phyloP scores from a whole-genome alignment of 2,113 vertebrate species.

The Hoplias malabaricus region DNA sequence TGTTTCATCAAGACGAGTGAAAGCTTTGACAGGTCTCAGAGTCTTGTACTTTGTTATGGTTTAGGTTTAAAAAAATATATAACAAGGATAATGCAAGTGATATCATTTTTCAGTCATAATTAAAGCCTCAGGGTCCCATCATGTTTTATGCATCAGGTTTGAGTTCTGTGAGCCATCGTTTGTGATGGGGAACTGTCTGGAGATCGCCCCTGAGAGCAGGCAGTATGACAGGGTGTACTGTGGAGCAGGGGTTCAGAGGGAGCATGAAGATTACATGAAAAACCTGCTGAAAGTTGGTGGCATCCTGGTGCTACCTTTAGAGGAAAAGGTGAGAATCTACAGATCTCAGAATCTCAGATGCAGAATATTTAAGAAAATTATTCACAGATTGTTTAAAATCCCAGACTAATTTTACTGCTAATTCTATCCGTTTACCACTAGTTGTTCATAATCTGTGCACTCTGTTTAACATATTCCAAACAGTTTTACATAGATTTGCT shows the following conservation, averaged over 20 bases:
- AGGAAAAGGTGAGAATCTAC: constrained; percentile 79
- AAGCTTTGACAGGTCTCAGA: constrained; percentile 83
- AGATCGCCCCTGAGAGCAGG: constrained; percentile 80
- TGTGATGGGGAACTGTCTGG: constrained; percentile 84
- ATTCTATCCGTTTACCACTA: no score
- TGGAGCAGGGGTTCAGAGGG: constrained; percentile 84
- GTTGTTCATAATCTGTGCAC: background rate
- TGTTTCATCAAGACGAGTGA: constrained; percentile 85
- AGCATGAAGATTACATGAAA: constrained; percentile 89
- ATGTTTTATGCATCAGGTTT: constrained; percentile 71
- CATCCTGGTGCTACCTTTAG: constrained; percentile 86
- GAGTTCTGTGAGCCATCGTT: constrained; percentile 89
- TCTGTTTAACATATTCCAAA: background rate
- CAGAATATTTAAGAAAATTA: no score
- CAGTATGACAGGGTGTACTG: constrained; percentile 89
- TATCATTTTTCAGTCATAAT: constrained; percentile 1
- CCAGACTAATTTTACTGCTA: no score
- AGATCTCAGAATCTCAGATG: no score
- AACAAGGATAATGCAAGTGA: background rate
- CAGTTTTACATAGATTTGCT: background rate
- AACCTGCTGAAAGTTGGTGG: constrained; percentile 85
- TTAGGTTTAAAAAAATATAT: no score
- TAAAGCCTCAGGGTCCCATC: background rate
- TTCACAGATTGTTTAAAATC: no score
- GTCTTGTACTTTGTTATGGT: background rate